phyloP scores from a whole-genome alignment of 2,888 invertebrate genomes.

The Cinara cedri region DNA sequence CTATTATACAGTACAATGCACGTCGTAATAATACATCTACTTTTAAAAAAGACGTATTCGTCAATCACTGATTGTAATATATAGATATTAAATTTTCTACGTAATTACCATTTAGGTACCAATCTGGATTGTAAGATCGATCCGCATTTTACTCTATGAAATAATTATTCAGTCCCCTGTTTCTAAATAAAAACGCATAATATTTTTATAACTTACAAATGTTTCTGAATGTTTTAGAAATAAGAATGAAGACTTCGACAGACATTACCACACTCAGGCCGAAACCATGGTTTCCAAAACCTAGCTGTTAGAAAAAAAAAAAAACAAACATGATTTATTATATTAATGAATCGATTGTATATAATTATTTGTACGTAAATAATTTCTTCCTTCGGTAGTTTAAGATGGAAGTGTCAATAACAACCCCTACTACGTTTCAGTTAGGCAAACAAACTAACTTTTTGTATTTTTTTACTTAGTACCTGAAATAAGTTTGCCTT shows the following conservation, averaged over 20 bases:
- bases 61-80: too few species aligned
- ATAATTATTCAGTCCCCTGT: too few species aligned
- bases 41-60: too few species aligned
- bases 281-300: slow-evolving; percentile 31
- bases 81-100: too few species aligned
- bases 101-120: too few species aligned
- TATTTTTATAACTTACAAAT: background rate
- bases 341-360: slow-evolving; percentile 46
- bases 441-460: slow-evolving; percentile 56
- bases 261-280: slow-evolving; percentile 43
- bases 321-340: slow-evolving; percentile 36
- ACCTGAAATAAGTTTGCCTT: slow-evolving; percentile 56
- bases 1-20: too few species aligned
- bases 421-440: slow-evolving; percentile 52
- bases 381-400: slow-evolving; percentile 34
- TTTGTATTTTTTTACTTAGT: slow-evolving; percentile 52
- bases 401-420: slow-evolving; percentile 19
- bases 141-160: too few species aligned
- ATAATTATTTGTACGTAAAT: slow-evolving; percentile 8
- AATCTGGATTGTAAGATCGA: too few species aligned
- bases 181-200: background rate
- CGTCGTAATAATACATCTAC: too few species aligned
- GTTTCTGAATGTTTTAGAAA: slow-evolving; percentile 26
- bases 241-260: slow-evolving; percentile 33
- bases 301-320: slow-evolving; percentile 16